Base-by-base conservation (phyloP, 2,797 vertebrate species). In the Mormyrops boulengeri region DNA sequence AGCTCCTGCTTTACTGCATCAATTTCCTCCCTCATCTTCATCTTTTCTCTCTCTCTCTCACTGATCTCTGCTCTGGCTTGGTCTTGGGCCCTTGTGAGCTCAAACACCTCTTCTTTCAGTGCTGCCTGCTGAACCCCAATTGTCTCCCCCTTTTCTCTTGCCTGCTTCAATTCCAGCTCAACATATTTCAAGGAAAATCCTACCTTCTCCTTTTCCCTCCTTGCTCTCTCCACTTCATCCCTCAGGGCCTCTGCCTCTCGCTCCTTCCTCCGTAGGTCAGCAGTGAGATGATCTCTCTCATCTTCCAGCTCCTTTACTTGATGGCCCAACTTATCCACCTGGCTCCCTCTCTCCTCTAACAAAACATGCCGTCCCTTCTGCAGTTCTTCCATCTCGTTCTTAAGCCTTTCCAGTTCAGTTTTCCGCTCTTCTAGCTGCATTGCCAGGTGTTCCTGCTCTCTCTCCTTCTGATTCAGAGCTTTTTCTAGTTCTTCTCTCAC, bases 291-390 rank as follows among this genome's bases (percentile, higher is more conserved):
- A 88, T 94, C 91, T 86, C 90, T 89, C 49, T 93, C 90, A 1
- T 92, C 88, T 62, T 93, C 92, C 17, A 95, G 92, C 8, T 94
- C 91, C 11, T 87, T 92, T 60, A 96, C 90, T 60, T 92, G 92
- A 17, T 94, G 93, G 66, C 91, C 90, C 50, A 96, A 87, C 49
- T 88, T 92, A 73, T 85, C 95, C 3, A 91, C 93, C 90, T 95
- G 94, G 7, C 92, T 94, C 85, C 93, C 93, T 91, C 93, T 93
- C 12, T 96, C 94, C 11, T 94, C 93, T 84, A 95, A 92, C 91
- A 89, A 90, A 88, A 92, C 90, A 22, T 92, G 94, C 92, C 92
- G 91, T 93, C 69, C 9, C 89, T 91, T 88, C 91, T 89, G 88
- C 1, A 60, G 69, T 92, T 94, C 89, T 73, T 91, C 92, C 94